Evolutionary conservation across 2,888 invertebrate genomes (phyloP).

Genomic region (Cylloceria caligata): DNA sequence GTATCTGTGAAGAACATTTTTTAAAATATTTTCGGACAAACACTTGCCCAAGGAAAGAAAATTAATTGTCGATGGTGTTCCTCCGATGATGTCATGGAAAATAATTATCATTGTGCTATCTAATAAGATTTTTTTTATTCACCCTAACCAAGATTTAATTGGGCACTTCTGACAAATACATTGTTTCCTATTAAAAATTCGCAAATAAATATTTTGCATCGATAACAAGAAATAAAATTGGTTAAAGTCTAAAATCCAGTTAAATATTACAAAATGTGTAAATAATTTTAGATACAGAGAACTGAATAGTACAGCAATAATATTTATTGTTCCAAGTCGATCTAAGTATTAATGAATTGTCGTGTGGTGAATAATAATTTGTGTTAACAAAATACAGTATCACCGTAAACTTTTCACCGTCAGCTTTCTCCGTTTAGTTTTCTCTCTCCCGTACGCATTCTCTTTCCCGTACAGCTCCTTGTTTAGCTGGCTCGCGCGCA

Average conservation of each 20-base stretch:
- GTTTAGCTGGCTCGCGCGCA: slow-evolving; percentile 9
- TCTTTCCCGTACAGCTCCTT: not conserved
- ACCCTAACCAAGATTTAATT: too few species aligned
- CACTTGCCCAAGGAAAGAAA: not conserved
- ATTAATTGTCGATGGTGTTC: too few species aligned
- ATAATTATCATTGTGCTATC: not conserved
- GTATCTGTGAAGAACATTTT: not conserved
- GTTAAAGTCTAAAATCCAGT: too few species aligned
- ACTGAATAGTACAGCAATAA: too few species aligned
- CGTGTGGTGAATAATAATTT: slow-evolving; percentile 33
- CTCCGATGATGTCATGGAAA: too few species aligned
- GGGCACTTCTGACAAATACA: too few species aligned
- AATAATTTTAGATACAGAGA: too few species aligned
- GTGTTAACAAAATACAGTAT: slow-evolving; percentile 42
- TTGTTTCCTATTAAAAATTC: too few species aligned
- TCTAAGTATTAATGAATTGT: not conserved
- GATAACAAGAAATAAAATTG: too few species aligned
- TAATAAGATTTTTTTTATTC: not conserved
- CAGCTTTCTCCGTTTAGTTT: not conserved
- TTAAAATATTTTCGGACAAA: not conserved
- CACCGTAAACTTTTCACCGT: slow-evolving; percentile 32
- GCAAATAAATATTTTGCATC: too few species aligned
- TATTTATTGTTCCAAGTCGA: not conserved
- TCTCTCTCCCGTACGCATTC: slow-evolving; percentile 7
- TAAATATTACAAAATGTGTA: too few species aligned